Conservation (phyloP, 1,140 invertebrate species). For the Diabrotica virgifera region DNA sequence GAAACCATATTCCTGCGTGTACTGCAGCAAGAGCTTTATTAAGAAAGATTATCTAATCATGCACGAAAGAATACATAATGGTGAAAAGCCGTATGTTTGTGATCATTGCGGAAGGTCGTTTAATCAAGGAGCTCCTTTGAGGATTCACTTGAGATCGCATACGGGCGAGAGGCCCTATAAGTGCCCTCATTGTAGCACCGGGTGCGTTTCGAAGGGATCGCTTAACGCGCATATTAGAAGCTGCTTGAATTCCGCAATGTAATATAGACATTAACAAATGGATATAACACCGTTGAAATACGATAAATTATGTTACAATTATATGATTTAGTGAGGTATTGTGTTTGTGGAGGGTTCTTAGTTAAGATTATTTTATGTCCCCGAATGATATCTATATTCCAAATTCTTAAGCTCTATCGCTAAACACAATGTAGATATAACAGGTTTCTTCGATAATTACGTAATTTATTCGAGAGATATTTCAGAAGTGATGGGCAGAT, state of each 20-base stretch:
- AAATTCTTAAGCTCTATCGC: too few relatives aligned
- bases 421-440: too few relatives aligned
- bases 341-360: too few relatives aligned
- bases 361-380: too few relatives aligned
- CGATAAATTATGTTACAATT: too few relatives aligned
- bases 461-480: too few relatives aligned
- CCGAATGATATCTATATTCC: too few relatives aligned
- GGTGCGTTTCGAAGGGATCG: conserved; percentile 38
- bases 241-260: conserved; percentile 28
- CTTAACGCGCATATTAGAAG: conserved; percentile 42
- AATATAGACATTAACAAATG: background rate
- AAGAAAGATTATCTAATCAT: conserved; percentile 56
- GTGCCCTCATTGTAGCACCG: conserved; percentile 38
- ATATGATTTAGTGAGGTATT: too few relatives aligned
- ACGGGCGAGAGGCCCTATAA: conserved; percentile 42
- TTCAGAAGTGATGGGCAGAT: too few relatives aligned
- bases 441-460: too few relatives aligned
- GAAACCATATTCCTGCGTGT: conserved; percentile 52
- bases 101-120: conserved; percentile 54
- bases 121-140: conserved; percentile 45
- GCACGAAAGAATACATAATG: conserved; percentile 57
- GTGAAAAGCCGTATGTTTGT: conserved; percentile 55
- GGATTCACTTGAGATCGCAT: conserved; percentile 53
- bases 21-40: conserved; percentile 54
- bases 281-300: too few relatives aligned